A percentile compares a stretch with the other conserved stretches of the same genome.
phyloP scores from a whole-genome alignment of 2,888 invertebrate species.

The Caenorhabditis afra region DNA sequence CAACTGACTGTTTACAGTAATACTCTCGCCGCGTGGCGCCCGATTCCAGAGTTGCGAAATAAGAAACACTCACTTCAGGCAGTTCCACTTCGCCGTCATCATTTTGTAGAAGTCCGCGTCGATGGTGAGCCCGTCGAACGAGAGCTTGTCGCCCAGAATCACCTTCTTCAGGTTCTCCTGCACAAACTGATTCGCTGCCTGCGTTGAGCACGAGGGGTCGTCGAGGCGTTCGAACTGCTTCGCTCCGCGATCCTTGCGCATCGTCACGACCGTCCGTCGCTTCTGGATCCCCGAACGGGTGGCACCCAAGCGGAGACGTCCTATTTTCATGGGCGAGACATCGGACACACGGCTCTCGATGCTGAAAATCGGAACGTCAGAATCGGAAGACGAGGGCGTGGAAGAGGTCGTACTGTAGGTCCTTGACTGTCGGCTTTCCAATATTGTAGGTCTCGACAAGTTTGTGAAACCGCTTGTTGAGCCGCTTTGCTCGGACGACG shows the following conservation, averaged over 20 bases:
- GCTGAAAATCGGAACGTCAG: constrained; percentile 20
- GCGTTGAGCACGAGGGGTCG: constrained; percentile 38
- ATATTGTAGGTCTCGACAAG: constrained; percentile 50
- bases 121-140: constrained; percentile 58
- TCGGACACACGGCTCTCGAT: constrained; percentile 33
- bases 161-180: constrained; percentile 42
- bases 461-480: constrained; percentile 40
- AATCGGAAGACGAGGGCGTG: neutral
- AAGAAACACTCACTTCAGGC: constrained; percentile 49
- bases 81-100: constrained; percentile 57
- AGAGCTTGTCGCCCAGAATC: constrained; percentile 44
- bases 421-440: constrained; percentile 49
- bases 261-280: constrained; percentile 42
- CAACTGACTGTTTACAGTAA: constrained; percentile 44
- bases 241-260: constrained; percentile 30
- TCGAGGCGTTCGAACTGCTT: constrained; percentile 40
- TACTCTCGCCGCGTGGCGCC: constrained; percentile 8
- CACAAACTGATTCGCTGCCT: constrained; percentile 13
- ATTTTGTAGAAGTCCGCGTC: constrained; percentile 57
- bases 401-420: constrained; percentile 25
- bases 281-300: neutral
- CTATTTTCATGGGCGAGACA: constrained; percentile 22
- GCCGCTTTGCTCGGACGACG: constrained; percentile 37
- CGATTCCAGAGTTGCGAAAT: neutral
- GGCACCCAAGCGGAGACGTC: constrained; percentile 37